These are phyloP conservation scores for Nomada hirtipes DNA, from an alignment of 2,888 invertebrate genomes.

Conservation along the genomic window DNA sequence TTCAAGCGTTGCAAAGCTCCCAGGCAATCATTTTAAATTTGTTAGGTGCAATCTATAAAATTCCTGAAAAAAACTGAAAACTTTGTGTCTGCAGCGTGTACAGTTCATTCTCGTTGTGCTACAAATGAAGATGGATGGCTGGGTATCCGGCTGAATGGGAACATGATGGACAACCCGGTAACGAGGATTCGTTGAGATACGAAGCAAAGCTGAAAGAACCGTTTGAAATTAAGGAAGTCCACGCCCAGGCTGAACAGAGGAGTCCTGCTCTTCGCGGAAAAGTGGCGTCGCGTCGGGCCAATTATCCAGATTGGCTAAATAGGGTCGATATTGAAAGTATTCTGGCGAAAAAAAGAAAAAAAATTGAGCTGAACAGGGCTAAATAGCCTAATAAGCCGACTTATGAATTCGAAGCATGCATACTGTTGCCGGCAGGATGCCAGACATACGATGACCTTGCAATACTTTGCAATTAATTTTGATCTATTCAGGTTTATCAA, in stretches of 20 bases:
- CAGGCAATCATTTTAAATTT: no score
- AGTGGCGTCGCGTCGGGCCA: conserved; percentile 16
- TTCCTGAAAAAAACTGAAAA: no score
- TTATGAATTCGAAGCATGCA: conserved; percentile 66
- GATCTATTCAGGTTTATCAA: conserved; percentile 17
- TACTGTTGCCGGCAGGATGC: conserved; percentile 34
- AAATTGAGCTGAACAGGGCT: conserved; percentile 37
- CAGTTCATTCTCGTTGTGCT: no score
- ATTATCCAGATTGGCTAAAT: conserved; percentile 60
- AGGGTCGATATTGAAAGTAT: conserved; percentile 54
- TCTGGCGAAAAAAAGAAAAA: conserved; percentile 6
- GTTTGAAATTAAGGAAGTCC: conserved; percentile 43
- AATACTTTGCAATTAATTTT: neutral
- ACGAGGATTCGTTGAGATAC: conserved; percentile 29
- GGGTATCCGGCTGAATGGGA: conserved; percentile 6
- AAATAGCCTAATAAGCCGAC: conserved; percentile 57
- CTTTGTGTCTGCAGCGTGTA: no score
- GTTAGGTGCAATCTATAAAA: no score
- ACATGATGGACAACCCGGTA: conserved; percentile 46
- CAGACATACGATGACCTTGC: conserved; percentile 45
- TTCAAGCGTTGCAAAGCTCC: no score
- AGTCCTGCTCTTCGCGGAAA: conserved; percentile 21
- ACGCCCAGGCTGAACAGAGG: conserved; percentile 31
- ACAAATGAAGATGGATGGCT: conserved; percentile 20
- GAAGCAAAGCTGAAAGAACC: conserved; percentile 40